Percentiles rank a stretch among this genome's conserved stretches.
Evolutionary conservation across 2,888 invertebrate genomes (phyloP).

Genomic region (Leucoptera coffeella): DNA sequence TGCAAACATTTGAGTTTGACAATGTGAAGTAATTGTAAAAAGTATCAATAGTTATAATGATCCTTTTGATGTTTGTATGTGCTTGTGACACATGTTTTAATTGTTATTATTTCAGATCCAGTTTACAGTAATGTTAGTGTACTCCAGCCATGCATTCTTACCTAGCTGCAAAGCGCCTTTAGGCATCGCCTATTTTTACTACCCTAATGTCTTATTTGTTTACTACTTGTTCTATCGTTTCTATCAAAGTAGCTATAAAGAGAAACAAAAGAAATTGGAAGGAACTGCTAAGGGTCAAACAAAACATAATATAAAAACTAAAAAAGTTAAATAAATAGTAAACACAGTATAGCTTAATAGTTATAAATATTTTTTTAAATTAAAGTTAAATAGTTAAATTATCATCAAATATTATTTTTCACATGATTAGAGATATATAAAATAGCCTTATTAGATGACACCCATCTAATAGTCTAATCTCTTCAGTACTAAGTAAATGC

Average conservation of each 20-base stretch:
- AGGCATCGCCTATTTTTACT: slow-evolving; percentile 44
- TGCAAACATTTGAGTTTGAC: too few relatives aligned
- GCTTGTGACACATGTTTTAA: too few relatives aligned
- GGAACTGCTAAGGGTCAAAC: too few relatives aligned
- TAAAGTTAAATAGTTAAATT: not conserved
- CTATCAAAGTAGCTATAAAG: slow-evolving; percentile 51
- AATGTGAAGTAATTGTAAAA: too few relatives aligned
- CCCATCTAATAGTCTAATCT: too few relatives aligned
- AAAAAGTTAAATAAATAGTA: slow-evolving; percentile 7
- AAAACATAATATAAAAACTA: slow-evolving; percentile 7
- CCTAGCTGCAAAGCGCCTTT: slow-evolving; percentile 53
- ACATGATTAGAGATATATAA: too few relatives aligned
- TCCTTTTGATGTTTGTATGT: too few relatives aligned
- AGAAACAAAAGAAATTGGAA: not conserved
- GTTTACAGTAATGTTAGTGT: slow-evolving; percentile 58
- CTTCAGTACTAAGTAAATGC: too few relatives aligned
- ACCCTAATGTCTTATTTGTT: slow-evolving; percentile 57
- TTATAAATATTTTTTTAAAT: not conserved
- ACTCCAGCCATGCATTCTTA: slow-evolving; percentile 43
- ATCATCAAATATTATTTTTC: slow-evolving; percentile 1
- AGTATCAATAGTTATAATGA: too few relatives aligned
- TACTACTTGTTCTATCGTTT: slow-evolving; percentile 70
- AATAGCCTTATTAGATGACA: too few relatives aligned
- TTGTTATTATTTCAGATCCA: slow-evolving; percentile 48
- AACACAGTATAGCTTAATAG: too few relatives aligned